These are phyloP conservation scores for Pelochelys cantorii DNA, from an alignment of 2,797 vertebrate genomes.

Conservation along the genomic window DNA sequence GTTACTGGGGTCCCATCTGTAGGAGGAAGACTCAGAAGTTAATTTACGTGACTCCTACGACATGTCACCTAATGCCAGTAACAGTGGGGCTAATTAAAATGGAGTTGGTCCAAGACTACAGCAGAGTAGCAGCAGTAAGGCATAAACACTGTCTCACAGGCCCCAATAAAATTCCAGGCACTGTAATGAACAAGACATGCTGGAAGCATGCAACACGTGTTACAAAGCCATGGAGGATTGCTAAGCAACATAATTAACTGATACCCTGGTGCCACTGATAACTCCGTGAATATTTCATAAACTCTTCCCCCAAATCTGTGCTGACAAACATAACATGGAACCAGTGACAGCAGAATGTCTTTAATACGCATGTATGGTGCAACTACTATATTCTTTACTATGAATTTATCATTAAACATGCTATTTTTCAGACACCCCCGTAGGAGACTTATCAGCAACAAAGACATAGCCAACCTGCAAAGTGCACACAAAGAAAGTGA, in stretches of 20 bases:
- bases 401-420: constrained; percentile 32
- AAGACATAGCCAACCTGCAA: not conserved
- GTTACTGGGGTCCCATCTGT: constrained; percentile 26
- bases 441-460: constrained; percentile 34
- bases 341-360: constrained; percentile 43
- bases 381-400: not conserved
- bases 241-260: constrained; percentile 68
- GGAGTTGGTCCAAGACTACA: constrained; percentile 53
- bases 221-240: constrained; percentile 22
- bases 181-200: constrained; percentile 21
- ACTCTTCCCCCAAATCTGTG: constrained; percentile 35
- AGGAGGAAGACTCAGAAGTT: constrained; percentile 67
- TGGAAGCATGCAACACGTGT: not conserved
- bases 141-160: constrained; percentile 51
- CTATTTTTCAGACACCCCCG: constrained; percentile 45
- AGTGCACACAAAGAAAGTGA: constrained; percentile 30
- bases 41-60: constrained; percentile 70
- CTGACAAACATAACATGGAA: constrained; percentile 41
- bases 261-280: constrained; percentile 57
- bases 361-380: constrained; percentile 31
- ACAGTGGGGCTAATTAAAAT: constrained; percentile 67
- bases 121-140: not conserved
- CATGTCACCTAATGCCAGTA: constrained; percentile 50
- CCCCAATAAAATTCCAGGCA: constrained; percentile 24
- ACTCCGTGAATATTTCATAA: constrained; percentile 70